phyloP scores from a whole-genome alignment of 2,113 vertebrate genomes.

The Acrocephalus arundinaceus region DNA sequence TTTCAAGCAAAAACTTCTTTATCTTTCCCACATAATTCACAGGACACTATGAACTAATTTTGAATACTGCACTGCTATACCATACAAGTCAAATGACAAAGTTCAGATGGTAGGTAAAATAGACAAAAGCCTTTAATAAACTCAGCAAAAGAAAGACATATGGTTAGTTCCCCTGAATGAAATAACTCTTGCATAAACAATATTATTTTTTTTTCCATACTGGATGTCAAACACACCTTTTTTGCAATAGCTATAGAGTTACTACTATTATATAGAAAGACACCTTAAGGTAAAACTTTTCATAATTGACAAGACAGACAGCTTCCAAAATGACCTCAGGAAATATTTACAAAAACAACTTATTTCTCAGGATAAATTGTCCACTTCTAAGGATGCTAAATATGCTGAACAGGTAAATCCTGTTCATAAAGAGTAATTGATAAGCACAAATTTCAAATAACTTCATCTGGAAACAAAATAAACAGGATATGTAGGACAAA shows the following conservation, averaged over 20 bases:
- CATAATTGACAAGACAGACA: neutral
- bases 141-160: neutral
- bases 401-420: neutral
- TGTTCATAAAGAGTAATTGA: neutral
- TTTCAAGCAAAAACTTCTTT: neutral
- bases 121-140: neutral
- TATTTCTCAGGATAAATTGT: neutral
- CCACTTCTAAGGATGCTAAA: neutral
- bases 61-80: neutral
- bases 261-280: neutral
- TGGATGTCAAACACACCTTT: neutral
- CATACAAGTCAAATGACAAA: neutral
- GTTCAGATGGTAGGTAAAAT: neutral
- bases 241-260: neutral
- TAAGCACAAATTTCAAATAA: neutral
- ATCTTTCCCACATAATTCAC: neutral
- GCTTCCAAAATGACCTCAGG: neutral
- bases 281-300: neutral
- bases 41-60: neutral
- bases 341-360: neutral
- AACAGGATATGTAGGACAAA: neutral
- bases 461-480: neutral
- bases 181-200: neutral
- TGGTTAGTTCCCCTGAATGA: neutral
- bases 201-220: neutral